phyloP scores from a whole-genome alignment of 2,113 vertebrate genomes.

The Equus quagga region DNA sequence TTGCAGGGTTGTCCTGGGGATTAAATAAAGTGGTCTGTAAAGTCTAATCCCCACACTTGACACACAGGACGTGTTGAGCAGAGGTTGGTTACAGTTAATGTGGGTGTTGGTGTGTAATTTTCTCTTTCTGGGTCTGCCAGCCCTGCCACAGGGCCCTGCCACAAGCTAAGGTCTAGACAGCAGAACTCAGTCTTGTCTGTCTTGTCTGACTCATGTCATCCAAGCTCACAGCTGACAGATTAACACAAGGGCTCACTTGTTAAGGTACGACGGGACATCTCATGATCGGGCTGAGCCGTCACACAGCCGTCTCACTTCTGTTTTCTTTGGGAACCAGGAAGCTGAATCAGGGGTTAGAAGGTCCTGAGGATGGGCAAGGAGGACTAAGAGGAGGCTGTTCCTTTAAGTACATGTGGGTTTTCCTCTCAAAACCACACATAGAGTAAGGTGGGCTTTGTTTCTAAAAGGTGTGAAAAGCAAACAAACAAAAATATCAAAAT shows the following conservation, averaged over 20 bases:
- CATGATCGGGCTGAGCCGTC: not conserved
- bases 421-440: not conserved
- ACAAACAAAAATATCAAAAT: not conserved
- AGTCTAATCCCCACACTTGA: not conserved
- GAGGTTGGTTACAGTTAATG: not conserved
- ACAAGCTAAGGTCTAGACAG: not conserved
- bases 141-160: not conserved
- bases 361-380: not conserved
- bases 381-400: not conserved
- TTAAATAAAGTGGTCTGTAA: not conserved
- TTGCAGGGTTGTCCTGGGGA: not conserved
- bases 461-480: not conserved
- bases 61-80: not conserved
- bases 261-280: not conserved
- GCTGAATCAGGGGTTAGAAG: not conserved
- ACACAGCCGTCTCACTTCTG: not conserved
- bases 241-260: not conserved
- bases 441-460: not conserved
- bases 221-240: not conserved
- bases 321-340: not conserved
- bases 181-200: not conserved
- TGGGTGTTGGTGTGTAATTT: not conserved
- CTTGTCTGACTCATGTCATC: not conserved
- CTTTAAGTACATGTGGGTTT: not conserved
- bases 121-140: not conserved